Percentiles rank a stretch among this genome's conserved stretches.
These are phyloP conservation scores for Accipiter cooperii DNA, from an alignment of 2,113 vertebrate species.

Conservation along the genomic window DNA sequence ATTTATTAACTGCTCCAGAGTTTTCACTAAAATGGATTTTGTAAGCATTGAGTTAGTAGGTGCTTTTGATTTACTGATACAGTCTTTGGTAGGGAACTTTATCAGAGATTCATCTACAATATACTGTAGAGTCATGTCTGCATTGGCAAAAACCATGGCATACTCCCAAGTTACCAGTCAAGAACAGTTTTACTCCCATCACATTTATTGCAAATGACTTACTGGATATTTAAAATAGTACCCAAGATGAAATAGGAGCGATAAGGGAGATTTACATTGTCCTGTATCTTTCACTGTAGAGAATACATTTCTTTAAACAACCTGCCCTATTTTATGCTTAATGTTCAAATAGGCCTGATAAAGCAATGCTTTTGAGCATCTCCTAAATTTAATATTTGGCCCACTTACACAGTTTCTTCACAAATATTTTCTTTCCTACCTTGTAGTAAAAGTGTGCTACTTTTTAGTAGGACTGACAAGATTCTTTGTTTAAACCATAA, in stretches of 20 bases:
- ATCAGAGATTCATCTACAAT: background rate
- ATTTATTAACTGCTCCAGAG: background rate
- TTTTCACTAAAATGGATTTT: background rate
- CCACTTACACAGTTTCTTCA: background rate
- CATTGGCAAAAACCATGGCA: background rate
- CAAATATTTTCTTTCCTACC: background rate
- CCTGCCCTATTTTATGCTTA: background rate
- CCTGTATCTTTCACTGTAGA: background rate
- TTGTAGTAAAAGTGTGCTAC: background rate
- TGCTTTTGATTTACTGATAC: slow-evolving; percentile 7
- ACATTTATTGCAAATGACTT: background rate
- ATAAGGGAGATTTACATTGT: background rate
- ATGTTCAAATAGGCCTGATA: background rate
- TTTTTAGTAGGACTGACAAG: background rate
- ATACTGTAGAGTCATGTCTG: background rate
- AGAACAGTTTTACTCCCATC: background rate
- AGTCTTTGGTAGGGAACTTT: background rate
- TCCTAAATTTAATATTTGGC: background rate
- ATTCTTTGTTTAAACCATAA: background rate
- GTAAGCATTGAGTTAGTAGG: background rate
- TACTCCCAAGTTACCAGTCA: background rate
- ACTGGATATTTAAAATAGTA: background rate
- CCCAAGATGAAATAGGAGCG: background rate
- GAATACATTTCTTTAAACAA: background rate
- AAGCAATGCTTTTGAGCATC: background rate